phyloP scores from a whole-genome alignment of 2,888 invertebrate species.

The Candidula unifasciata region DNA sequence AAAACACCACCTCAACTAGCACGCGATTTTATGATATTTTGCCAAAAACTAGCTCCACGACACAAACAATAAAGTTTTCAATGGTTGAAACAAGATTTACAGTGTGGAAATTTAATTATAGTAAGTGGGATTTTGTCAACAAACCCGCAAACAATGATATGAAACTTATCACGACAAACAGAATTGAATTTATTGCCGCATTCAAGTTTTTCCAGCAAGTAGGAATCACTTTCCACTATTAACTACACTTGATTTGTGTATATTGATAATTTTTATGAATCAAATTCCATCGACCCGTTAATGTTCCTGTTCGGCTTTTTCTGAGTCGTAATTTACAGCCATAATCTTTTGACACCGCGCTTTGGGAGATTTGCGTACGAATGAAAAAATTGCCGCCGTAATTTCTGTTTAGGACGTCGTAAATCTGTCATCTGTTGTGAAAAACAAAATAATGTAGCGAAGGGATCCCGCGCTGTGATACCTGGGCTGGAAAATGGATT shows the following conservation, averaged over 20 bases:
- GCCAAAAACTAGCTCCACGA: too few species aligned
- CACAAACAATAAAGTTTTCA: too few species aligned
- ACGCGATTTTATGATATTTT: too few species aligned
- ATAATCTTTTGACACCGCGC: slow-evolving; percentile 6
- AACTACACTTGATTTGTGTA: slow-evolving; percentile 4
- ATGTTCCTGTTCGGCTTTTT: background rate
- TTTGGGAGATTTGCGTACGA: slow-evolving; percentile 1
- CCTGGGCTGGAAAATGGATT: background rate
- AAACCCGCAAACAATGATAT: background rate
- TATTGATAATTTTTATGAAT: too few species aligned
- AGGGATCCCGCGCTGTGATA: background rate
- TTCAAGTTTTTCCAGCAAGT: background rate
- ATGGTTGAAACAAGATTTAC: too few species aligned
- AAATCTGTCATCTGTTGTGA: background rate
- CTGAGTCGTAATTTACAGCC: background rate
- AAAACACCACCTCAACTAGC: too few species aligned
- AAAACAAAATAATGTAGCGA: background rate
- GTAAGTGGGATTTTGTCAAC: background rate
- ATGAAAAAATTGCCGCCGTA: background rate
- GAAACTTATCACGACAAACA: background rate
- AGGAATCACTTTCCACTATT: background rate
- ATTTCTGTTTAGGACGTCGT: slow-evolving; percentile 19
- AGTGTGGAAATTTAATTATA: too few species aligned
- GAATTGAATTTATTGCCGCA: background rate
- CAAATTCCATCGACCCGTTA: background rate